Evolutionary conservation across 2,888 invertebrate species (phyloP).

Genomic region (Bibio marci): DNA sequence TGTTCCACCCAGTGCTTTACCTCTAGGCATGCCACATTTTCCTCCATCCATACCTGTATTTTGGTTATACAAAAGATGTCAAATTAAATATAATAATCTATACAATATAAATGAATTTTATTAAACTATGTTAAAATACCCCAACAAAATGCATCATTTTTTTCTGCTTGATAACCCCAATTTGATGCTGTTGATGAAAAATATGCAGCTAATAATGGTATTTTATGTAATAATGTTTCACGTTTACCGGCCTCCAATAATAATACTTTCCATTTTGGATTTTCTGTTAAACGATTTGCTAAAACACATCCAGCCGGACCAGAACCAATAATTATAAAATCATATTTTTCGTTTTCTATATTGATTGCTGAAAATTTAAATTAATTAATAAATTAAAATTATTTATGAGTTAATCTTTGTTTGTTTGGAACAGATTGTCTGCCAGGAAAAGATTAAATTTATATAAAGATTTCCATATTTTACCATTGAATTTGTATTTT

Average conservation of each 20-base stretch:
- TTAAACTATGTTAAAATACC: slow-evolving; percentile 21
- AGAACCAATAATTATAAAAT: slow-evolving; percentile 70
- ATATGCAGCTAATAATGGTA: slow-evolving; percentile 21
- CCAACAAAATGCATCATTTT: slow-evolving; percentile 41
- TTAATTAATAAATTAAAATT: no score
- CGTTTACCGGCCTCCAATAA: slow-evolving; percentile 34
- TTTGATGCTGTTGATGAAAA: slow-evolving; percentile 35
- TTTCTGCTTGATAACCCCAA: slow-evolving; percentile 53
- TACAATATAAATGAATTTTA: background rate
- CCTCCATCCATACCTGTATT: slow-evolving; percentile 23
- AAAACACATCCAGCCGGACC: slow-evolving; percentile 57
- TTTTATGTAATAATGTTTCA: slow-evolving; percentile 24
- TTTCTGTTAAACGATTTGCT: slow-evolving; percentile 28
- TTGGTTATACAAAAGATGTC: no score
- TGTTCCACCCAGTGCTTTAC: slow-evolving; percentile 40
- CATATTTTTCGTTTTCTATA: slow-evolving; percentile 34
- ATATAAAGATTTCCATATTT: no score
- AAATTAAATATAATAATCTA: no score
- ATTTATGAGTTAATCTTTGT: no score
- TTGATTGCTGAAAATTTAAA: no score
- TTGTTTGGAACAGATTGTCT: no score
- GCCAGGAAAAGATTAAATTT: no score
- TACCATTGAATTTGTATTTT: no score
- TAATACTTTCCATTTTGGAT: slow-evolving; percentile 30
- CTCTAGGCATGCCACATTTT: slow-evolving; percentile 33